phyloP scores from a whole-genome alignment of 1,140 invertebrate genomes.

The Mycetomoellerius zeteki region DNA sequence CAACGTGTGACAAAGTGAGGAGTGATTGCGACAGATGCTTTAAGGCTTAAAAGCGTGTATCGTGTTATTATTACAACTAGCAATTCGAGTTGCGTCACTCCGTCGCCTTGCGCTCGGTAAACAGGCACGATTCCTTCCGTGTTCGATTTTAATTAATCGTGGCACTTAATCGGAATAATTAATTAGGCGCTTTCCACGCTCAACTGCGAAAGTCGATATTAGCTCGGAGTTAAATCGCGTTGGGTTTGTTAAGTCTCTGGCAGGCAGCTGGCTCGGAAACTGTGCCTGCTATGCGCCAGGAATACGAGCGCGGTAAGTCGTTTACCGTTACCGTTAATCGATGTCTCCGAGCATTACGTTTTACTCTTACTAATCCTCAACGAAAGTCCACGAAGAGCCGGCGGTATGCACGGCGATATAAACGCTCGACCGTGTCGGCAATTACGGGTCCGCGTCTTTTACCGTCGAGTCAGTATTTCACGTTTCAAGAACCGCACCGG shows the following conservation, averaged over 20 bases:
- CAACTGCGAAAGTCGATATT: conserved; percentile 62
- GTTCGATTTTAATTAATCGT: conserved; percentile 63
- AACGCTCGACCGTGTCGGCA: conserved; percentile 71
- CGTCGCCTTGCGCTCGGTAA: neutral
- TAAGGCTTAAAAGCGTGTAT: conserved; percentile 9
- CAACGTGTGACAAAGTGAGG: neutral
- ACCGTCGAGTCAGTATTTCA: conserved; percentile 70
- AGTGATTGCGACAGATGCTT: neutral
- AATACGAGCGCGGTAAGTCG: conserved; percentile 76
- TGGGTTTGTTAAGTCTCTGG: neutral
- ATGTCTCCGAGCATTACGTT: conserved; percentile 81
- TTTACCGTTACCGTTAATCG: conserved; percentile 83
- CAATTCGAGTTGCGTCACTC: conserved; percentile 34
- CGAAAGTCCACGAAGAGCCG: conserved; percentile 78
- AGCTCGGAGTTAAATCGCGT: conserved; percentile 4
- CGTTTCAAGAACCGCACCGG: conserved; percentile 64
- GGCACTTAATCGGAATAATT: conserved; percentile 70
- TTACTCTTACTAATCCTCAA: conserved; percentile 83
- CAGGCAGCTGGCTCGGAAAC: conserved; percentile 41
- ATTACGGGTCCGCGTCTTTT: conserved; percentile 67
- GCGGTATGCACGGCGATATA: conserved; percentile 72
- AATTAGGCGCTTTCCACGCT: conserved; percentile 58
- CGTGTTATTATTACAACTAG: neutral
- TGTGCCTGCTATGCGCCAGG: conserved; percentile 49
- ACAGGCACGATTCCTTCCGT: conserved; percentile 37